phyloP scores from a whole-genome alignment of 2,113 vertebrate species.

The Cacatua alba region DNA sequence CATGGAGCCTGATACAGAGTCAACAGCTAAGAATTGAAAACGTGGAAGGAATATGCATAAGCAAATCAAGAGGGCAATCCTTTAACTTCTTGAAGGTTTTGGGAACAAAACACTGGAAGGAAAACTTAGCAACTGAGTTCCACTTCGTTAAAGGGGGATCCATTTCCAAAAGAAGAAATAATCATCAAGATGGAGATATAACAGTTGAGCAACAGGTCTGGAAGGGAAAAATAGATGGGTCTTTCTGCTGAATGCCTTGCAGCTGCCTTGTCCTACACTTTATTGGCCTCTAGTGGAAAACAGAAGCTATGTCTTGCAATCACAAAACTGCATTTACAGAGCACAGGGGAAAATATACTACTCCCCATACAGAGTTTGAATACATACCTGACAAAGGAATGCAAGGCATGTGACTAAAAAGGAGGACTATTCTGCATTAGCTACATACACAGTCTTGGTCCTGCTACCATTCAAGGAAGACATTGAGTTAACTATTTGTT shows the following conservation, averaged over 20 bases:
- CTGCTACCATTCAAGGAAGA: not conserved
- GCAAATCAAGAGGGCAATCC: not conserved
- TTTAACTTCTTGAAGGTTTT: not conserved
- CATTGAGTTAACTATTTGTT: not conserved
- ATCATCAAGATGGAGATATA: not conserved
- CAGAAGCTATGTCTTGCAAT: not conserved
- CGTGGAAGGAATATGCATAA: rapidly evolving
- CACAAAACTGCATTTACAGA: not conserved
- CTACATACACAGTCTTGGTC: not conserved
- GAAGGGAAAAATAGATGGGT: not conserved
- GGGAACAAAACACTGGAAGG: not conserved
- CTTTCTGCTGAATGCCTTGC: not conserved
- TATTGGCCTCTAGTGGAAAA: constrained; percentile 72
- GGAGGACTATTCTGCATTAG: not conserved
- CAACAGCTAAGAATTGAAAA: not conserved
- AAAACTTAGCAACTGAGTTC: not conserved
- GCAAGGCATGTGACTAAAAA: not conserved
- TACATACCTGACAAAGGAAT: not conserved
- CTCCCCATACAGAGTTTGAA: not conserved
- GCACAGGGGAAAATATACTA: not conserved
- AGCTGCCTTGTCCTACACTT: constrained; percentile 22
- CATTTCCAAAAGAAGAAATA: constrained; percentile 2
- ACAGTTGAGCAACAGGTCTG: not conserved
- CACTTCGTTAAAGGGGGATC: not conserved
- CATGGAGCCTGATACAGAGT: not conserved